Evolutionary conservation across 2,113 vertebrate genomes (phyloP).

Genomic region (Alligator sinensis): DNA sequence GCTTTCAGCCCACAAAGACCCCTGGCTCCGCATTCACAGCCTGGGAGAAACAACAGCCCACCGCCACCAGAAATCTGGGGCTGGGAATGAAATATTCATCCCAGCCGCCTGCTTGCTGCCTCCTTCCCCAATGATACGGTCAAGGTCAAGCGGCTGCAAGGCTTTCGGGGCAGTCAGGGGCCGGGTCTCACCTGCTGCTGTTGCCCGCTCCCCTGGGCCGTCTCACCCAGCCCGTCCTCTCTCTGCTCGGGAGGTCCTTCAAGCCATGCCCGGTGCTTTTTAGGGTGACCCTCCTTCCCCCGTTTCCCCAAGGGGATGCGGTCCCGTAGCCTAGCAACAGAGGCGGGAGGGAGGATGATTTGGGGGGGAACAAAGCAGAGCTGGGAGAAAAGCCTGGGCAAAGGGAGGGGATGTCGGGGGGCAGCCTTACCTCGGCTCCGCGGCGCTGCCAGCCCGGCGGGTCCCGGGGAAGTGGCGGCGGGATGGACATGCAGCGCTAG

Average conservation of each 20-base stretch:
- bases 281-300: not conserved
- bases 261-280: constrained; percentile 28
- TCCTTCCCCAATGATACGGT: constrained; percentile 71
- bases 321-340: constrained; percentile 35
- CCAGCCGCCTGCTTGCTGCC: not conserved
- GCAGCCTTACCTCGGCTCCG: constrained; percentile 38
- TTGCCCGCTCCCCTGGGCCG: not conserved
- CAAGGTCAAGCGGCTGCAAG: constrained; percentile 74
- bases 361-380: not conserved
- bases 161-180: fast-evolving
- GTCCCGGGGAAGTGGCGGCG: too few species aligned
- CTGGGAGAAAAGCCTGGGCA: not conserved
- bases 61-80: not conserved
- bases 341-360: not conserved
- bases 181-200: too few species aligned
- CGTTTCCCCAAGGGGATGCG: not conserved
- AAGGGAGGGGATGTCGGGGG: not conserved
- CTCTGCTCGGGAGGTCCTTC: not conserved
- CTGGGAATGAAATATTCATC: not conserved
- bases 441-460: not conserved
- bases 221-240: not conserved
- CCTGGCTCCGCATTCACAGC: not conserved
- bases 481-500: not conserved
- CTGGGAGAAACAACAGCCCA: not conserved
- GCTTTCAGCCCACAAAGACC: not conserved